A percentile compares a stretch with the other conserved stretches of the same genome.
Evolutionary conservation across 37 sponge, comb jelly and placozoan species (phyloP).

Genomic region (Aplysina aerophoba): DNA sequence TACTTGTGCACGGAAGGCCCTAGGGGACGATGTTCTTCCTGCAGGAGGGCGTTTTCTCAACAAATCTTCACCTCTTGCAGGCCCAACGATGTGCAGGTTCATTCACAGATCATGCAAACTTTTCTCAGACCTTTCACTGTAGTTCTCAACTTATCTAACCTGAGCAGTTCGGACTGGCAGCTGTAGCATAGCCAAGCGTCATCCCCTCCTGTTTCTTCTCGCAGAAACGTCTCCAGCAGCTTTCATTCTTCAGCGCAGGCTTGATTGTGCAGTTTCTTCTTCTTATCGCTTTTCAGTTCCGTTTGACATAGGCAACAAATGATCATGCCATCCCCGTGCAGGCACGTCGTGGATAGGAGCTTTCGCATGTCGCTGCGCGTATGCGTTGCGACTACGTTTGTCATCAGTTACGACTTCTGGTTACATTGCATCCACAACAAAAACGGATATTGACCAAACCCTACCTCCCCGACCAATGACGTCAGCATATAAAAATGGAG

Average conservation of each 20-base stretch:
- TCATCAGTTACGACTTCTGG: neutral
- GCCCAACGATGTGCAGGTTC: neutral
- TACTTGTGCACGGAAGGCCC: neutral
- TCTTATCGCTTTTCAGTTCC: neutral
- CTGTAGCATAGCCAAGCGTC: slow-evolving; percentile 27
- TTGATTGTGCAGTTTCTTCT: slow-evolving; percentile 21
- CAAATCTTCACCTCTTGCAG: neutral
- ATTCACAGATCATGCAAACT: too few relatives aligned
- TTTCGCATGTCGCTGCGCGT: neutral
- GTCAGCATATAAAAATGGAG: too few relatives aligned
- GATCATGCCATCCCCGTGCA: neutral
- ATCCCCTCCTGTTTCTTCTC: neutral
- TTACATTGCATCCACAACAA: too few relatives aligned
- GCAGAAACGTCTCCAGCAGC: neutral
- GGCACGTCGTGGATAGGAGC: too few relatives aligned
- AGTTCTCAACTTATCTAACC: neutral
- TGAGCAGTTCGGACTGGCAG: neutral
- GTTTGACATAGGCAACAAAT: neutral
- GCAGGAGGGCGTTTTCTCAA: neutral
- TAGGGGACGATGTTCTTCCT: neutral
- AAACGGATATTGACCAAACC: too few relatives aligned
- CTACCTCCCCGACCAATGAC: too few relatives aligned
- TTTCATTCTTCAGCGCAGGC: neutral
- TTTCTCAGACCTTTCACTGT: neutral
- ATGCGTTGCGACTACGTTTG: neutral